Base-by-base conservation (phyloP, 2,888 invertebrate genomes). In the Drosophila neonasuta region DNA sequence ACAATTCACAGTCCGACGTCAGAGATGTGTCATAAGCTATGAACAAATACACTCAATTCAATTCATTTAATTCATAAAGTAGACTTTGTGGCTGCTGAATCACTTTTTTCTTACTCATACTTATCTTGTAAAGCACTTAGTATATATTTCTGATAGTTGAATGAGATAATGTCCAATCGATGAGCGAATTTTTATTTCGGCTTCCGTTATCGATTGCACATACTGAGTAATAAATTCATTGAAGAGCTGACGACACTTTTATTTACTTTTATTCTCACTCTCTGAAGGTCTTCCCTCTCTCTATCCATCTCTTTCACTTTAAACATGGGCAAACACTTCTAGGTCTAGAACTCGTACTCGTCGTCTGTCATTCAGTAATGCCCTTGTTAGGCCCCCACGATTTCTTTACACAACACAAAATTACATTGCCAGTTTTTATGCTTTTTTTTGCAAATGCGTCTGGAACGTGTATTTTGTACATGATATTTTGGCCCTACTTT, bases 401-500 rank as follows among this genome's bases (percentile, higher is more conserved):
- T 39, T 44, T 44, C 46, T 44, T 51, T 46, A 63, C 52, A 54
- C 52, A 54, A 54, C 34, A 36, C 15, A 54, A 36, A 24, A 20
- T 79, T 66, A 62, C 63, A 80, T 71, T 71, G 59, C 54, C 60
- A 50, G 7, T 62, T 56, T 29, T 62, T 69, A 15, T 34, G 29
- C 56, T 60, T 55, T 64, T 13, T 86, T 81, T 52, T 76, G 85
- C 82, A 24, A 24, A 24, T 24, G 65, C 67, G 62, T 61, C 75
- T 68, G 39, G 41, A 64, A 70, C 44, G 10, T 54, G 10, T 7
- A 11, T 17, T 54, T 11, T 44, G 50, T 57, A 85, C 72, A 75
- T 80, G 70, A 60, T 73, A 63, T 80, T 63, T 64, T 71, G 45
- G 69, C 77, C 63, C 58, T 78, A 68, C 50, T 66, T 66, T 56